phyloP scores from a whole-genome alignment of 2,797 vertebrate genomes.

The Steatocranus sp. region DNA sequence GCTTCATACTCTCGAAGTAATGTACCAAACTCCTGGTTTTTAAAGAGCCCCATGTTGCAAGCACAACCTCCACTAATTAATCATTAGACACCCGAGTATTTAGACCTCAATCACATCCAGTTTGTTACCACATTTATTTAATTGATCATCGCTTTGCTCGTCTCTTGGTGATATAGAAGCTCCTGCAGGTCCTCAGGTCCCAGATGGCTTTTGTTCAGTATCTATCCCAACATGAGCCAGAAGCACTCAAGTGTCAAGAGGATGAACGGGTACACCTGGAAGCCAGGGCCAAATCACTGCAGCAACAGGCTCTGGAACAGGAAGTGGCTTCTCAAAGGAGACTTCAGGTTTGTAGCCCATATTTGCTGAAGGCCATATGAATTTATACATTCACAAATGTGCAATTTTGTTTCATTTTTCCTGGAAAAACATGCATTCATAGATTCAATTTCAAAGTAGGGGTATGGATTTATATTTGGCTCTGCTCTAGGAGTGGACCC shows the following conservation, averaged over 20 bases:
- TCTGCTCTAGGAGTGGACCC: constrained; percentile 77
- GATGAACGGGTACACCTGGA: constrained; percentile 68
- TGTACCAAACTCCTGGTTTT: background rate
- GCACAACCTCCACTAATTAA: background rate
- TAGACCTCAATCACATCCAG: background rate
- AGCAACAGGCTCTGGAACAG: constrained; percentile 68
- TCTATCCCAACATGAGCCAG: constrained; percentile 69
- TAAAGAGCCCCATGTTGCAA: background rate
- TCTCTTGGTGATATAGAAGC: constrained; percentile 67
- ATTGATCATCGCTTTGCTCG: background rate
- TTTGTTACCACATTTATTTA: background rate
- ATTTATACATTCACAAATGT: constrained; percentile 2
- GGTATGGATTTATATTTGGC: background rate
- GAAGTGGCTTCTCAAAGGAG: constrained; percentile 75
- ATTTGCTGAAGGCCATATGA: constrained; percentile 24
- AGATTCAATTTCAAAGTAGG: background rate
- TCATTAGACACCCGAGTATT: background rate
- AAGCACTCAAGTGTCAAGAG: constrained; percentile 66
- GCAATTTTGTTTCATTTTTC: background rate
- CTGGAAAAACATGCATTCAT: background rate
- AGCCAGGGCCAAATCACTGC: constrained; percentile 68
- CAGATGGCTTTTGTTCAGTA: constrained; percentile 72
- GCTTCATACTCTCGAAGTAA: too few relatives aligned
- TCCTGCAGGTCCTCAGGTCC: constrained; percentile 77
- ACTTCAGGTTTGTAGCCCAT: constrained; percentile 77